Evolutionary conservation across 1,140 invertebrate species (phyloP).

Genomic region (Hypsibius dujardini): DNA sequence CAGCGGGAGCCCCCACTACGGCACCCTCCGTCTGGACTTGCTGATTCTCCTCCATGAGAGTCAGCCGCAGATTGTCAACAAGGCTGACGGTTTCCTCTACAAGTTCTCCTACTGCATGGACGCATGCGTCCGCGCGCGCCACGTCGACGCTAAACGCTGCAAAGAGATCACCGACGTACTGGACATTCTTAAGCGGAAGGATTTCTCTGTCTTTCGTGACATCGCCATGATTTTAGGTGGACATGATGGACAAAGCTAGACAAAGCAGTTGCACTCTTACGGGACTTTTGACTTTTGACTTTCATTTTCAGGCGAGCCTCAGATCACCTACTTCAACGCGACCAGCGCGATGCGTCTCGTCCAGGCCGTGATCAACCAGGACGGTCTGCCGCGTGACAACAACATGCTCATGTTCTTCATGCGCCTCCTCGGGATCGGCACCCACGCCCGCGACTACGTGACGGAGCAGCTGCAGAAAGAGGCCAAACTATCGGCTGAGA

Average conservation of each 20-base stretch:
- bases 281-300: no score
- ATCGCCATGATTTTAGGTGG: neutral
- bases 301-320: neutral
- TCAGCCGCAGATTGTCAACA: neutral
- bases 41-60: conserved; percentile 4
- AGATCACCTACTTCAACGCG: conserved; percentile 4
- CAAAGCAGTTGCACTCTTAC: no score
- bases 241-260: no score
- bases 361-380: conserved; percentile 14
- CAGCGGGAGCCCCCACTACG: neutral
- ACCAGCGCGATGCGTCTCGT: neutral
- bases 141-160: conserved; percentile 3
- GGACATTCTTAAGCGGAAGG: neutral
- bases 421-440: neutral
- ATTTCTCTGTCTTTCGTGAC: neutral
- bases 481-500: neutral
- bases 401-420: conserved; percentile 11
- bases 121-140: conserved; percentile 1
- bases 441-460: neutral
- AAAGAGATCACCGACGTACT: neutral
- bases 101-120: conserved; percentile 13
- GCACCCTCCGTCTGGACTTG: conserved; percentile 5
- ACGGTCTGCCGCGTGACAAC: conserved; percentile 1
- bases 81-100: neutral
- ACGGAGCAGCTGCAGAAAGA: neutral